A percentile compares a stretch with the other conserved stretches of the same genome.
Evolutionary conservation across 2,888 invertebrate genomes (phyloP).

Genomic region (Rhogogaster chlorosoma): DNA sequence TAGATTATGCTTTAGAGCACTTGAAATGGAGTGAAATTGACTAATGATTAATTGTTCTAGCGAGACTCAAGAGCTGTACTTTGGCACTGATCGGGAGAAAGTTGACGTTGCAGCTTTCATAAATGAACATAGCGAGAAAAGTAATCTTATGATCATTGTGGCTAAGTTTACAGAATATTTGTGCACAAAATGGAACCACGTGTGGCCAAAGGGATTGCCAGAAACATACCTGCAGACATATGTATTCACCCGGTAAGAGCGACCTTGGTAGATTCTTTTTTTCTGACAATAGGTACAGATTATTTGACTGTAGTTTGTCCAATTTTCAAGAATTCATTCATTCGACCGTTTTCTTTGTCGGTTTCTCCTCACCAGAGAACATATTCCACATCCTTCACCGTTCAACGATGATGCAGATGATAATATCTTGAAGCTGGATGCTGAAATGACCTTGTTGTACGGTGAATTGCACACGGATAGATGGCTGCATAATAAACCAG

Average conservation of each 20-base stretch:
- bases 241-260: conserved; percentile 78
- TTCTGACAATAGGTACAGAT: no score
- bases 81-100: conserved; percentile 83
- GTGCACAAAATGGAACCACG: conserved; percentile 82
- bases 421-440: conserved; percentile 76
- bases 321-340: conserved; percentile 24
- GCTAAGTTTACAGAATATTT: conserved; percentile 82
- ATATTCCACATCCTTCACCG: conserved; percentile 79
- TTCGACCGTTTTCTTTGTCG: neutral
- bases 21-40: neutral
- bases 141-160: conserved; percentile 81
- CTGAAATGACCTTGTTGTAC: conserved; percentile 79
- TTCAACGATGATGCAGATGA: conserved; percentile 75
- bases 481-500: conserved; percentile 71
- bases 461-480: conserved; percentile 79
- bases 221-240: conserved; percentile 83
- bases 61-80: conserved; percentile 79
- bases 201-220: conserved; percentile 84
- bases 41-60: conserved; percentile 50
- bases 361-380: conserved; percentile 76
- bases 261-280: neutral
- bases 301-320: no score
- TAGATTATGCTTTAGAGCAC: neutral
- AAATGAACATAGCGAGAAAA: conserved; percentile 76
- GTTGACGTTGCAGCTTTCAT: conserved; percentile 84